Evolutionary conservation across 2,113 vertebrate species (phyloP).

Genomic region (Noturus placidus): DNA sequence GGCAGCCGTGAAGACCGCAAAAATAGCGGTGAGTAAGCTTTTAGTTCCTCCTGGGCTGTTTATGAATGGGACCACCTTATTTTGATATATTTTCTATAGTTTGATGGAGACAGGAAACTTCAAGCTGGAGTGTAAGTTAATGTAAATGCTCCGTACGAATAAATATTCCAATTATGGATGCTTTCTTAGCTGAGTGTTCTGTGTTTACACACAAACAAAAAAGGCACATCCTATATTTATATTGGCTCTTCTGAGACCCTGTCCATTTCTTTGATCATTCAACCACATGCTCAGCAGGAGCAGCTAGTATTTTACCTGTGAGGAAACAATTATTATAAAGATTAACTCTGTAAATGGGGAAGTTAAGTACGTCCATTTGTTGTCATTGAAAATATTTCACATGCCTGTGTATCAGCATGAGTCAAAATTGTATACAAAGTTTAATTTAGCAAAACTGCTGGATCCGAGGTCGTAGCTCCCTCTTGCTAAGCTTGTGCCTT

Average conservation of each 20-base stretch:
- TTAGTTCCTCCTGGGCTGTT: not conserved
- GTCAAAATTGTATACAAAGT: not conserved
- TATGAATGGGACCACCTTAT: not conserved
- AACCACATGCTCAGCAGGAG: not conserved
- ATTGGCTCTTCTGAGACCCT: not conserved
- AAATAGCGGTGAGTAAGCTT: slow-evolving; percentile 66
- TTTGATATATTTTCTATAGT: not conserved
- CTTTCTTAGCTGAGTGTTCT: not conserved
- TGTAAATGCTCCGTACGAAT: not conserved
- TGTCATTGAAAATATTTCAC: too few relatives aligned
- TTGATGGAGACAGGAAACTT: too few relatives aligned
- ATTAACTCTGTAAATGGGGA: not conserved
- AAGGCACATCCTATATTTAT: not conserved
- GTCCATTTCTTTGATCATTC: not conserved
- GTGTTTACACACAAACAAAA: not conserved
- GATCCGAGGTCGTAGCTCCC: not conserved
- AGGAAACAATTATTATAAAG: not conserved
- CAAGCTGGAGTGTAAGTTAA: not conserved
- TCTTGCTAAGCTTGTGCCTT: not conserved
- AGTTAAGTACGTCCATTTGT: not conserved
- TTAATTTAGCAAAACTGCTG: not conserved
- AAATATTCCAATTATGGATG: not conserved
- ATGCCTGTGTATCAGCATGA: not conserved
- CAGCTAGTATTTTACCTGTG: not conserved
- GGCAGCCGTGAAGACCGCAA: slow-evolving; percentile 39